Evolutionary conservation across 2,797 vertebrate species (phyloP), one percentile per base, ranked within the genome.

Genomic region (Choloepus didactylus): DNA sequence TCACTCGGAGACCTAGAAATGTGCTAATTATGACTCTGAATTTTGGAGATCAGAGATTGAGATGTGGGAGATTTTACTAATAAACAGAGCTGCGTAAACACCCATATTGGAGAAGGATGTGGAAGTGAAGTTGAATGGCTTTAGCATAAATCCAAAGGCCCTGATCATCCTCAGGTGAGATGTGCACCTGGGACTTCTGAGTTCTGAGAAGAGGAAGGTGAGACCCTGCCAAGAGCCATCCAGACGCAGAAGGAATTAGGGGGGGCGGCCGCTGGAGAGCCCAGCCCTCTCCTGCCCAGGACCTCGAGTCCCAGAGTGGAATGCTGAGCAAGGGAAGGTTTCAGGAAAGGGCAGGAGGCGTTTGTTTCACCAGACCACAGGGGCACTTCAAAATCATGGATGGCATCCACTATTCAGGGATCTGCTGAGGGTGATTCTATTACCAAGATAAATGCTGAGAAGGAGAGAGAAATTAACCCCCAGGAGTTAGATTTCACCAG

Each of bases 221-320:
- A 6, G 60, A 31, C 12, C 4, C 15, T 1, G 9, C 46, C 0
- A 5, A 60, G 69, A n/a, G 35, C 59, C 1, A 12, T 23, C 56
- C 7, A 69, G 31, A 21, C 4, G 19, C 44, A 0, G 0, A 25
- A 0, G 64, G 77, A 62, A 31, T 16, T 1, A 23, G 12, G 9
- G 51, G 62, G 56, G 31, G 46, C 62, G 54, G 8, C 9, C 1
- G 31, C 44, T 18, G n/a, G 23, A n/a, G 54, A 6, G 31, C 31
- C 51, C 59, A 10, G 21, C 23, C n/a, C 6, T 6, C 15, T 11
- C 59, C 31, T 1, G 3, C 5, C 0, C 5, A 12, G 75, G 25
- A 27, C 15, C 46, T 35, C 12, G 2, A 0, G 2, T 21, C 92
- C 15, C 2, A 2, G 44, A 69, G 27, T 0, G 1, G 27, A n/a